Evolutionary conservation across 2,888 invertebrate genomes (phyloP), one percentile per base, ranked within the genome.

Genomic region (Parnassius orleans): DNA sequence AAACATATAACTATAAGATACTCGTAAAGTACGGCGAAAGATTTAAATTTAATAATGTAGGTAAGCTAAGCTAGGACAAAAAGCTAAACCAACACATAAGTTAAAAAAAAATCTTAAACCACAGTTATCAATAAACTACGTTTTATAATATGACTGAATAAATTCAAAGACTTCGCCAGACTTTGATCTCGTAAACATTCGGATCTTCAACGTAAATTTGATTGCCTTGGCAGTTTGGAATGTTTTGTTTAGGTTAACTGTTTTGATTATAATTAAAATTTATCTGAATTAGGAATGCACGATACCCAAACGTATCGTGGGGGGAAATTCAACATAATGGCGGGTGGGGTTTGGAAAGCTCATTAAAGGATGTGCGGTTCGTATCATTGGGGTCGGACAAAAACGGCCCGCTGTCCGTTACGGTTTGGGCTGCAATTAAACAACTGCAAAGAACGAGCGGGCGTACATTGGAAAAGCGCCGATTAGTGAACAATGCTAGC

Each of bases 381-480:
- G 79, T 81, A 81, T 85, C 83, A 81, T 81, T 78, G 71, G 73
- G 81, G 78, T 72, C 74, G 80, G 76, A 80, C 85, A 87, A 89
- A 89, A 87, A 86, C 86, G 77, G 78, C 71, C 78, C 81, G 79
- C 79, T 83, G 86, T 84, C 86, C 82, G 84, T 84, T 81, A 84
- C 85, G 84, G 80, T 81, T 80, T 77, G 80, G 81, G 75, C 80
- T 76, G 85, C 87, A 89, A 90, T 90, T 88, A 88, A 87, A 85
- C 84, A 83, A 33, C 19, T 19, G 19, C 19, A 76, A 79, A 77
- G 79, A 80, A 77, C 77, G 77, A 74, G 76, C 76, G 76, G 69
- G 72, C 75, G 48, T 56, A 73, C 84, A 83, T 81, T 83, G 84
- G 84, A 81, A 84, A 84, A 86, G 81, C 81, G 84, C 83, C 83